Evolutionary conservation across 2,888 invertebrate species (phyloP), one percentile per base, ranked within the genome.

Genomic region (Pyrrhia umbra): DNA sequence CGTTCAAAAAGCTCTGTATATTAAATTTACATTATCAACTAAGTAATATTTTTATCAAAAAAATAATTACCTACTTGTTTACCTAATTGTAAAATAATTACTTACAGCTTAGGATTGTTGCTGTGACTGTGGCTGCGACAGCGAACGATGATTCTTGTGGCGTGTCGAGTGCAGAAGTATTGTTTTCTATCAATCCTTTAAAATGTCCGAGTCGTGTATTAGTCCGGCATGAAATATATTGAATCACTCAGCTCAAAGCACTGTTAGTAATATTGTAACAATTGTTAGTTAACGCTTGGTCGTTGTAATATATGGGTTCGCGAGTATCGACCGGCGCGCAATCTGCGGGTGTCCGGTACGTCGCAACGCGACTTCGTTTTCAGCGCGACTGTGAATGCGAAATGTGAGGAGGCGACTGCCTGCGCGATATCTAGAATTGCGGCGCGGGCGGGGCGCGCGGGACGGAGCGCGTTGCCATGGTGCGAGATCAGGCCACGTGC

Each of bases 401-500:
- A 77, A 62, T 63, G 70, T 62, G 70, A 73, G 49, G 61, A 68
- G 70, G 69, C 70, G 70, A 75, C 65, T 45, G 71, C 77, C 69
- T 59, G 80, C 83, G 81, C 84, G 85, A 82, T 85, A 82, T 86
- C 79, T 80, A 80, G n/a, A n/a, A 82, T 77, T 80, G 84, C 75
- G 77, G 67, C 21, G 74, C 37, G 77, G 21, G 77, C 63, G 72
- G 77, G 79, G 68, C 56, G 80, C 57, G 85, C 79, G 87, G 84
- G 82, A 80, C 80, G 85, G 71, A 75, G 84, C 82, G 82, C 89
- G 95, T 94, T 94, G 96, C 96, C 95, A 96, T 96, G 96, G 96
- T 96, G 96, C 96, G 96, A 96, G 96, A 96, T 97, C 97, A 96
- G 96, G 96, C 96, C 96, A 97, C 96, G 96, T 96, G 95, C 94